phyloP scores from a whole-genome alignment of 2,797 vertebrate species.

The Hippocampus kuda region DNA sequence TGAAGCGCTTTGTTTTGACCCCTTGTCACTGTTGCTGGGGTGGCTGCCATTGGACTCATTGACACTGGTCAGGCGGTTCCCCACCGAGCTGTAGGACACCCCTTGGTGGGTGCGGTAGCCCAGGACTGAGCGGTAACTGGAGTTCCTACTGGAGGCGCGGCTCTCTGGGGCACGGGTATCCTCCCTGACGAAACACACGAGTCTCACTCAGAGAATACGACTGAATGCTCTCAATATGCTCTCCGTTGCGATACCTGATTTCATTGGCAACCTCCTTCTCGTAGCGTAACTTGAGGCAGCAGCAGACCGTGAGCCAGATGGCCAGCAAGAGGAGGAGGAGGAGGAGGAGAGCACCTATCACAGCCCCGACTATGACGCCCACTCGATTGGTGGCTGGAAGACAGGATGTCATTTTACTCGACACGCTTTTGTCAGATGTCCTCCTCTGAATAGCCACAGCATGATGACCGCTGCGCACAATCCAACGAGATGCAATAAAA shows the following conservation, averaged over 20 bases:
- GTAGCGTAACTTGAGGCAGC: slow-evolving; percentile 73
- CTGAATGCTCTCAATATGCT: not conserved
- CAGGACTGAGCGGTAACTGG: slow-evolving; percentile 68
- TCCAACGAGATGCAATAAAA: too few relatives aligned
- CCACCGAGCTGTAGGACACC: slow-evolving; percentile 52
- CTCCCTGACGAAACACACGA: slow-evolving; percentile 50
- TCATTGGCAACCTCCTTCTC: slow-evolving; percentile 73
- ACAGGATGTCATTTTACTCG: slow-evolving; percentile 7
- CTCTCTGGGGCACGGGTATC: slow-evolving; percentile 66
- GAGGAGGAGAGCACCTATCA: slow-evolving; percentile 77
- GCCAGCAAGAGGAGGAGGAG: slow-evolving; percentile 75
- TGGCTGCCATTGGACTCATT: slow-evolving; percentile 25
- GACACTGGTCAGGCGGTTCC: slow-evolving; percentile 21
- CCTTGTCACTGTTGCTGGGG: slow-evolving; percentile 11
- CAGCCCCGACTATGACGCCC: slow-evolving; percentile 77
- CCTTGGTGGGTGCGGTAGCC: slow-evolving; percentile 70
- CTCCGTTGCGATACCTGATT: slow-evolving; percentile 62
- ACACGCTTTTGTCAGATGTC: not conserved
- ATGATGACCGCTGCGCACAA: too few relatives aligned
- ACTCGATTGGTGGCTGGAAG: slow-evolving; percentile 61
- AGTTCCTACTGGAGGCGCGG: slow-evolving; percentile 54
- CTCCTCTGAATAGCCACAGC: too few relatives aligned
- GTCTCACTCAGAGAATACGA: not conserved
- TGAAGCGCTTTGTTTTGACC: not conserved
- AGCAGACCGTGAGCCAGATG: slow-evolving; percentile 78